phyloP scores from a whole-genome alignment of 2,888 invertebrate species.

The Cephus nigrinus region DNA sequence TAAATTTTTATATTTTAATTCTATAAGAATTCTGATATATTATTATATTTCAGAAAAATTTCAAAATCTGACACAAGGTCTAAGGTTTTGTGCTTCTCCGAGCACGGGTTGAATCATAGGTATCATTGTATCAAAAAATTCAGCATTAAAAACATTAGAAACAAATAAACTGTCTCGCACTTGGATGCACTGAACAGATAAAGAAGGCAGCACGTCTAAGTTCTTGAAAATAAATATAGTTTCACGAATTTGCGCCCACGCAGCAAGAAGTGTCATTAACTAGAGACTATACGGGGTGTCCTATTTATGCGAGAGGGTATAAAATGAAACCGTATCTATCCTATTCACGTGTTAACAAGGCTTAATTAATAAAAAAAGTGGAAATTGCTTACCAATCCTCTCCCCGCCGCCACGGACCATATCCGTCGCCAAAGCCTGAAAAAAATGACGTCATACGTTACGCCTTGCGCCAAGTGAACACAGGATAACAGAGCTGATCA shows the following conservation, averaged over 20 bases:
- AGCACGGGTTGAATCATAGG: neutral
- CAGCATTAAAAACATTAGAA: too few species aligned
- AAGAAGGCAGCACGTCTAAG: too few species aligned
- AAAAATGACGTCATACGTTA: constrained; percentile 22
- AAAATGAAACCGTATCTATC: too few species aligned
- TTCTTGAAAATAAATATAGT: too few species aligned
- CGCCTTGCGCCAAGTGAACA: neutral
- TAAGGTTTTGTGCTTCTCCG: neutral
- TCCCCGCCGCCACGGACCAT: constrained; percentile 46
- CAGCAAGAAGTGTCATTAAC: too few species aligned
- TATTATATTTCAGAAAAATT: neutral
- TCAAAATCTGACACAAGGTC: neutral
- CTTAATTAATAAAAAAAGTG: too few species aligned
- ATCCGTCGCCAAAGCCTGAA: constrained; percentile 48
- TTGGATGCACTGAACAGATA: too few species aligned
- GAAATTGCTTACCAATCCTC: constrained; percentile 44
- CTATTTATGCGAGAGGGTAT: too few species aligned
- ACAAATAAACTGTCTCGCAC: too few species aligned
- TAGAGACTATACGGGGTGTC: too few species aligned
- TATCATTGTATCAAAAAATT: neutral
- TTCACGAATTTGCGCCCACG: too few species aligned
- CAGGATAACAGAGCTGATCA: neutral
- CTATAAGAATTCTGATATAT: neutral
- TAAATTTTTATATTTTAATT: neutral
- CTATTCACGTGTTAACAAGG: too few species aligned